Evolutionary conservation across 2,113 vertebrate genomes (phyloP).

Genomic region (Papio anubis): DNA sequence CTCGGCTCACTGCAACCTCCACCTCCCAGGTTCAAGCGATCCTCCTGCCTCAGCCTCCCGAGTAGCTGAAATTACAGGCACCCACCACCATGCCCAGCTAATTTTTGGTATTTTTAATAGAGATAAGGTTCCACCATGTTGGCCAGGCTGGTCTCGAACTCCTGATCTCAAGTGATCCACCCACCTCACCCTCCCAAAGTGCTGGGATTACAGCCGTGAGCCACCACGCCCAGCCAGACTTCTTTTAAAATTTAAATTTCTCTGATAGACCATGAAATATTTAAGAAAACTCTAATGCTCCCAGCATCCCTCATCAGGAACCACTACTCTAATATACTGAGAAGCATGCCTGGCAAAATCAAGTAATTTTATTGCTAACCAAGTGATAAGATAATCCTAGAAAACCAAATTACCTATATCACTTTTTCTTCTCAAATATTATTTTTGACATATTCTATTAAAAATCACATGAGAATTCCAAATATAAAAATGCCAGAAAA

Average conservation of each 20-base stretch:
- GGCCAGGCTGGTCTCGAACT: too few species aligned
- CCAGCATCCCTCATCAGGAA: not conserved
- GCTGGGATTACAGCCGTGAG: too few species aligned
- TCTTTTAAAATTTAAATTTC: not conserved
- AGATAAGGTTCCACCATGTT: too few species aligned
- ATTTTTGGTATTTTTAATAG: too few species aligned
- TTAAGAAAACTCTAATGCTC: not conserved
- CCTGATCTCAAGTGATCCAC: too few species aligned
- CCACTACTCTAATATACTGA: not conserved
- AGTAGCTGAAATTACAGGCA: too few species aligned
- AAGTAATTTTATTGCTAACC: not conserved
- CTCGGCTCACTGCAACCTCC: too few species aligned
- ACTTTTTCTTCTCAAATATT: not conserved
- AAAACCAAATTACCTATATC: not conserved
- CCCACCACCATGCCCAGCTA: too few species aligned
- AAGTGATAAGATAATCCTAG: not conserved
- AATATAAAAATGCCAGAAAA: not conserved
- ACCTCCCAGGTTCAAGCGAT: too few species aligned
- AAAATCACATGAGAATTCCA: not conserved
- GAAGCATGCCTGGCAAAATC: not conserved
- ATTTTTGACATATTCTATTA: not conserved
- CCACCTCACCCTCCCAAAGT: too few species aligned
- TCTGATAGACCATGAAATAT: not conserved
- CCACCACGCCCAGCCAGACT: not conserved
- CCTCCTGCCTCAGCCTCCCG: too few species aligned